Conservation (phyloP, 1,140 invertebrate species). For the Planococcus citri region DNA sequence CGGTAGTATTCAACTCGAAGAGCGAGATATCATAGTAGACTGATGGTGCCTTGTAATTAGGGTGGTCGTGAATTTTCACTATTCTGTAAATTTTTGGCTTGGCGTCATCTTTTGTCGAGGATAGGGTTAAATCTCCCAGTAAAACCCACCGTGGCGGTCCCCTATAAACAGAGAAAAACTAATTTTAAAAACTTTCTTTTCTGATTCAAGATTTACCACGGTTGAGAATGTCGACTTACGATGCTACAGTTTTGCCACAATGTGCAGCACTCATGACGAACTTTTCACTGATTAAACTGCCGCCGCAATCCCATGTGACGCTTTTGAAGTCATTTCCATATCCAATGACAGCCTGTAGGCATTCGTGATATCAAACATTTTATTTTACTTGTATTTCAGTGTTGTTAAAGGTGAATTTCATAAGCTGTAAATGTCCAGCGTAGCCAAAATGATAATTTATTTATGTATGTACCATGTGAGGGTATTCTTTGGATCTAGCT, state of each 20-base stretch:
- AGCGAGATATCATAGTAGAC: constrained; percentile 38
- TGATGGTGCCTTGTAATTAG: constrained; percentile 38
- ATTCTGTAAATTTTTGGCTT: constrained; percentile 30
- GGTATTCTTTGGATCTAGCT: too few relatives aligned
- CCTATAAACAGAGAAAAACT: background rate
- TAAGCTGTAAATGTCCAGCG: too few relatives aligned
- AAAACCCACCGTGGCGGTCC: constrained; percentile 30
- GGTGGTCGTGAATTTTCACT: constrained; percentile 32
- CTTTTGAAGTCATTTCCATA: constrained; percentile 23
- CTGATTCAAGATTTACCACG: background rate
- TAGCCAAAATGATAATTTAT: too few relatives aligned
- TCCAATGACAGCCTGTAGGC: constrained; percentile 30
- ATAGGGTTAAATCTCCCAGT: constrained; percentile 33
- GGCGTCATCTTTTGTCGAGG: constrained; percentile 23
- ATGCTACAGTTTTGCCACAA: constrained; percentile 31
- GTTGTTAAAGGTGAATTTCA: too few relatives aligned
- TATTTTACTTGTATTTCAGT: too few relatives aligned
- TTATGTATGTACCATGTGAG: too few relatives aligned
- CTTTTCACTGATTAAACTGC: constrained; percentile 37
- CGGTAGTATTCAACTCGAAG: constrained; percentile 30
- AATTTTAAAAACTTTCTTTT: background rate
- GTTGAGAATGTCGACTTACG: background rate
- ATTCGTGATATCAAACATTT: too few relatives aligned
- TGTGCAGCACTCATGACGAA: too few relatives aligned
- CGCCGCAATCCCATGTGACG: constrained; percentile 34